Base-by-base conservation (phyloP, 2,888 invertebrate genomes). In the Xanthia icteritia region DNA sequence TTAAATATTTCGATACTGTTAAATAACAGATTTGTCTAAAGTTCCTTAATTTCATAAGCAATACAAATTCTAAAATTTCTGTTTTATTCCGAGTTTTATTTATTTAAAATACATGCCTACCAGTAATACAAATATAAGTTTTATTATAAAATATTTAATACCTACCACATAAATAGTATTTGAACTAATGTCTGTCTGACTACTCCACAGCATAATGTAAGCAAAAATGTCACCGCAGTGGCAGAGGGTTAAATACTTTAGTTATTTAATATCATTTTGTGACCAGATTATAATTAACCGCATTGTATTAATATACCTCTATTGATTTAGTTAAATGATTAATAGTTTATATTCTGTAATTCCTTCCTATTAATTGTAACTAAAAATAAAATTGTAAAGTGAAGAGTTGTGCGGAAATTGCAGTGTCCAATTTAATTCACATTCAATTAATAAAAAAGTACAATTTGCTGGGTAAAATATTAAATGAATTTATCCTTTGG, bases 361-460 rank as follows among this genome's bases (percentile, higher is more conserved):
- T 42, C n/a, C 20, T 27, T 48, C 51, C 3, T 79, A 54, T 36
- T 48, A 5, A 39, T 20, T 63, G 36, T 39, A 79, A 31, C 39
- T 58, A 80, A 73, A 78, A 80, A 58, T 64, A 58, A 79, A 79
- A 63, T 60, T 17, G 3, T 61, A 4, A 68, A 61, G 36, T 45
- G 36, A 54, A 51, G 23, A 27, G 61, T 23, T 27, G 20, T 8
- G 42, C 17, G 8, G 5, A 45, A 61, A 65, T 45, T 58, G 36
- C 73, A 42, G 31, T 51, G n/a, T 15, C 39, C 63, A 77, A 77
- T 77, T 72, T 48, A 77, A 64, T 64, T 51, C 73, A 48, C 61
- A 80, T 72, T 42, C n/a, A 39, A 77, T 79, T 72, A 48, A 79
- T 48, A 56, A 79, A 73, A 54, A 51, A 15, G 5, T 48, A 23